These are phyloP conservation scores for Sternotherus odoratus DNA, from an alignment of 2,797 vertebrate species.

Conservation along the genomic window DNA sequence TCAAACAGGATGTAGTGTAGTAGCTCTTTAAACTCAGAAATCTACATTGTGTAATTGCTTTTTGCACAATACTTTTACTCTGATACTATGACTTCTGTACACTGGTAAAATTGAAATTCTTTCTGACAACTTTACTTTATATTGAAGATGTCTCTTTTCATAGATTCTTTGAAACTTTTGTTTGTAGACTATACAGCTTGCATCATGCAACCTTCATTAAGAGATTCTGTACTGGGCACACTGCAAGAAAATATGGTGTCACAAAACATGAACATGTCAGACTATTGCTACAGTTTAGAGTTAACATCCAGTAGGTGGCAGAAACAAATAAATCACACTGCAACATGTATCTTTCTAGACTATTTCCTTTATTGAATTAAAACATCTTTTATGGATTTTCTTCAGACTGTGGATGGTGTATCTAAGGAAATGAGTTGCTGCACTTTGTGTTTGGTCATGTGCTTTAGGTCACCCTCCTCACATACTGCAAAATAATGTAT, in stretches of 20 bases:
- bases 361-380: neutral
- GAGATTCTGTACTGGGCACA: neutral
- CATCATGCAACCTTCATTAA: neutral
- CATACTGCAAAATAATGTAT: neutral
- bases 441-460: neutral
- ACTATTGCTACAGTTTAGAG: neutral
- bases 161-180: neutral
- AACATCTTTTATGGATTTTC: neutral
- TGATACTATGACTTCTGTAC: neutral
- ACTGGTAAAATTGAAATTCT: neutral
- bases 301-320: constrained; percentile 66
- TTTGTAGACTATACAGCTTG: neutral
- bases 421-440: neutral
- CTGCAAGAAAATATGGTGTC: neutral
- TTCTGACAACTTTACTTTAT: neutral
- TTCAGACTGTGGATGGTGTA: neutral
- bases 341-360: neutral
- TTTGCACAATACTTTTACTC: neutral
- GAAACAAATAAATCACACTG: constrained; percentile 66
- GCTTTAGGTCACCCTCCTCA: neutral
- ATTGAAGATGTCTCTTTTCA: neutral
- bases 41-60: neutral
- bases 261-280: neutral
- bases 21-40: neutral
- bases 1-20: neutral